Percentiles rank a stretch among this genome's conserved stretches.
Conservation (phyloP, 1,140 invertebrate genomes). For the Magallana angulata region DNA sequence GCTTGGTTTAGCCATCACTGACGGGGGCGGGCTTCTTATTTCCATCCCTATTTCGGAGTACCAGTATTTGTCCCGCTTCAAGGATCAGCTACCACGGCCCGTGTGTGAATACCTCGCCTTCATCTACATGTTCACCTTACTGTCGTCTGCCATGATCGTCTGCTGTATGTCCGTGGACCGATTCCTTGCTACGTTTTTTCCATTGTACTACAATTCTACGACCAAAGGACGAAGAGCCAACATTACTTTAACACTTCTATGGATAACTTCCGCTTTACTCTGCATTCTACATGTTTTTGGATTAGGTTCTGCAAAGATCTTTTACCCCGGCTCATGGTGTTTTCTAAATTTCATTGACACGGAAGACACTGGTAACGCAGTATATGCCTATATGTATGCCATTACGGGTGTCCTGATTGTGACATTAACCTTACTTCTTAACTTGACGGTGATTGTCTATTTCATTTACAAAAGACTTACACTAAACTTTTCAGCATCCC, state of each 20-base stretch:
- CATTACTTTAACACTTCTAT: constrained; percentile 64
- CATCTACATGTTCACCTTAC: constrained; percentile 76
- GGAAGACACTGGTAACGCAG: constrained; percentile 43
- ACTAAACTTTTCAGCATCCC: neutral
- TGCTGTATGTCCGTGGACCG: constrained; percentile 78
- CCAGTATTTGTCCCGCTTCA: neutral
- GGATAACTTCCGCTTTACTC: constrained; percentile 70
- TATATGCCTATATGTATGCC: constrained; percentile 72
- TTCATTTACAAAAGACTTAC: neutral
- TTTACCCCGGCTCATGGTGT: constrained; percentile 79
- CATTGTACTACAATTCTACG: constrained; percentile 76
- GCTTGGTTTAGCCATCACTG: constrained; percentile 3
- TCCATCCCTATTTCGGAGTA: neutral
- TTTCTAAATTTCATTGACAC: constrained; percentile 75
- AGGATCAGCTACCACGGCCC: neutral
- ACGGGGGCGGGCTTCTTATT: neutral
- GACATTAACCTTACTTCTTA: neutral
- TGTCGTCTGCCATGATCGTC: constrained; percentile 77
- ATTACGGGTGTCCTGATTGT: constrained; percentile 61
- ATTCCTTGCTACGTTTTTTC: constrained; percentile 76
- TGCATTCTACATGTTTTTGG: constrained; percentile 76
- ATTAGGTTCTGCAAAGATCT: constrained; percentile 69
- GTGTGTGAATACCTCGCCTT: constrained; percentile 75
- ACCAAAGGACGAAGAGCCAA: constrained; percentile 64
- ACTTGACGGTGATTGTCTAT: neutral